Conservation (phyloP, 2,113 vertebrate species). For the Apistogramma diplotaenia region DNA sequence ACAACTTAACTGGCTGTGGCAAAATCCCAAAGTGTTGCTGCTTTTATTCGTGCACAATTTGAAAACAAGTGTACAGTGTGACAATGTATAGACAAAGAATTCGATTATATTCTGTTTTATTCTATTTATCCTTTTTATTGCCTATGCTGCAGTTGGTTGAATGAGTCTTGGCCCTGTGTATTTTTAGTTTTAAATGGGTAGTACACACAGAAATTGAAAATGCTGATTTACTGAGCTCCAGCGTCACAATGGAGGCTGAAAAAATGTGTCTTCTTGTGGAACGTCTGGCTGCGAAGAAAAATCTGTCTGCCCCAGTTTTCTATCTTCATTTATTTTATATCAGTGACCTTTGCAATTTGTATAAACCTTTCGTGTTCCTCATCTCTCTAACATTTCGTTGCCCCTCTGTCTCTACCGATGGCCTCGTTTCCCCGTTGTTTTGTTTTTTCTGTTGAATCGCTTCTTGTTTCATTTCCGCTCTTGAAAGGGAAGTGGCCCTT, state of each 20-base stretch:
- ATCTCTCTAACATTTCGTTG: conserved; percentile 6
- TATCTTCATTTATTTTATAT: neutral
- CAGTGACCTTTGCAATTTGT: neutral
- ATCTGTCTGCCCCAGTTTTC: neutral
- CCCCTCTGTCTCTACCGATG: neutral
- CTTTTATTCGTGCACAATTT: neutral
- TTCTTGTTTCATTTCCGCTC: conserved; percentile 19
- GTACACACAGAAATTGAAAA: neutral
- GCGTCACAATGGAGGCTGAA: neutral
- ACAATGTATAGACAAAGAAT: neutral
- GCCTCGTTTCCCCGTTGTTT: neutral
- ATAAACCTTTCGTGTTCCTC: neutral
- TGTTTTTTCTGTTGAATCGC: neutral
- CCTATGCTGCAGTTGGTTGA: neutral
- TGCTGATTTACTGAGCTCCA: neutral
- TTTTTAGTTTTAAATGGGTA: neutral
- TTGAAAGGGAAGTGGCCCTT: neutral
- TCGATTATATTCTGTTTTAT: neutral
- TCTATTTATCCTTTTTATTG: neutral
- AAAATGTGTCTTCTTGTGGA: neutral
- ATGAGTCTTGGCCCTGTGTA: neutral
- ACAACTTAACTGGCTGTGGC: neutral
- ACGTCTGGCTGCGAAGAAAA: neutral
- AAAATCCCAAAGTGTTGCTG: neutral
- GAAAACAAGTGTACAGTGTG: neutral